A percentile compares a stretch with the other conserved stretches of the same genome.
Conservation (phyloP, 1,140 invertebrate species). For the Trichonephila clavipes region DNA sequence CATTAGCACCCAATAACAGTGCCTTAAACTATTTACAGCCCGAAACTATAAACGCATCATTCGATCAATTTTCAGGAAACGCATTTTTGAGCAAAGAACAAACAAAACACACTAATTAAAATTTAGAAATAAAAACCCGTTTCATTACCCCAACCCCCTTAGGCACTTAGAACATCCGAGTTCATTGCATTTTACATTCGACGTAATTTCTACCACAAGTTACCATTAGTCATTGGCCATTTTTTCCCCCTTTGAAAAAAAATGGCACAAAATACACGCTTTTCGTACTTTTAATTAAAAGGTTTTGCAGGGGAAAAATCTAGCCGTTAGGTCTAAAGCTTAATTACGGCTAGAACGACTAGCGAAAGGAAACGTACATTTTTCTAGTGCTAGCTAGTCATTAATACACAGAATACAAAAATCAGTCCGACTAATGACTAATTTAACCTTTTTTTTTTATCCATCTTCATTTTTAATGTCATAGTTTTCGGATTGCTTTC, state of each 20-base stretch:
- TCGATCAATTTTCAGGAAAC: not conserved
- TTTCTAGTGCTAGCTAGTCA: conserved; percentile 26
- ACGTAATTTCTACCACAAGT: conserved; percentile 30
- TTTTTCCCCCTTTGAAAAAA: conserved; percentile 33
- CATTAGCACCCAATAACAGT: no score
- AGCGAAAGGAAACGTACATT: conserved; percentile 43
- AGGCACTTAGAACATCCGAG: not conserved
- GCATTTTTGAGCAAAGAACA: not conserved
- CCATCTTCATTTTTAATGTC: conserved; percentile 41
- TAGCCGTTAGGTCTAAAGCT: conserved; percentile 55
- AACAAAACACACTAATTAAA: conserved; percentile 53
- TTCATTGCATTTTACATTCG: not conserved
- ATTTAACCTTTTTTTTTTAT: not conserved
- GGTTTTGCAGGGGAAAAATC: conserved; percentile 1
- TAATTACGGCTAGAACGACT: conserved; percentile 45
- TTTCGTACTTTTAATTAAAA: conserved; percentile 66
- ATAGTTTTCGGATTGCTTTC: conserved; percentile 52
- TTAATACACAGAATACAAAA: conserved; percentile 59
- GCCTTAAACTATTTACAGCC: not conserved
- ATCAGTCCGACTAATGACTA: conserved; percentile 61
- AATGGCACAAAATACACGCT: conserved; percentile 5
- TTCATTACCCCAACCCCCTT: not conserved
- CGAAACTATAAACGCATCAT: not conserved
- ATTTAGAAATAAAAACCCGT: conserved; percentile 21
- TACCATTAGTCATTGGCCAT: conserved; percentile 39